Evolutionary conservation across 2,113 vertebrate genomes (phyloP).

Genomic region (Mastomys natalensis): DNA sequence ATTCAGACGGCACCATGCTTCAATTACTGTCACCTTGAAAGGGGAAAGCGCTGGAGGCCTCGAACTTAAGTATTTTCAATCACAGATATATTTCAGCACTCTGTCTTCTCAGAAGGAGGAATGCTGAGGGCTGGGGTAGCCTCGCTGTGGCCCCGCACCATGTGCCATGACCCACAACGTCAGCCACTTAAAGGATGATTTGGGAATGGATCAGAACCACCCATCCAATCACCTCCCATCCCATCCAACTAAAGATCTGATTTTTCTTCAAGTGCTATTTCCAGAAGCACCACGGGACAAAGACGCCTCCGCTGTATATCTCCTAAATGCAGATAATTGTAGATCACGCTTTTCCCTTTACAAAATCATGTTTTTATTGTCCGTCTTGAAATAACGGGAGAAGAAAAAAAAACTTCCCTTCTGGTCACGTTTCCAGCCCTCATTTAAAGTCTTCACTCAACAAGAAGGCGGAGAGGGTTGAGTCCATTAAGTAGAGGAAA

Average conservation of each 20-base stretch:
- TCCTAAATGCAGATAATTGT: slow-evolving; percentile 47
- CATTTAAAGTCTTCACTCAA: slow-evolving; percentile 47
- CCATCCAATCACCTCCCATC: slow-evolving; percentile 6
- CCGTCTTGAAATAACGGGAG: slow-evolving; percentile 47
- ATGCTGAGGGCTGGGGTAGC: background rate
- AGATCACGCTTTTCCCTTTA: slow-evolving; percentile 15
- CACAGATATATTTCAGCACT: slow-evolving; percentile 71
- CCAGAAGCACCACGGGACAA: slow-evolving; percentile 29
- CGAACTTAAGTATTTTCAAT: slow-evolving; percentile 70
- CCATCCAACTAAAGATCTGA: slow-evolving; percentile 31
- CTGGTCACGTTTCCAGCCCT: slow-evolving; percentile 34
- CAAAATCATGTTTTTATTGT: slow-evolving; percentile 68
- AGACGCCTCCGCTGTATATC: background rate
- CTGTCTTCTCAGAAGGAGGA: slow-evolving; percentile 38
- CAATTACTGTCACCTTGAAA: slow-evolving; percentile 82
- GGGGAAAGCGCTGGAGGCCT: slow-evolving; percentile 72
- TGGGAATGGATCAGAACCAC: slow-evolving; percentile 52
- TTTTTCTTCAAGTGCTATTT: slow-evolving; percentile 62
- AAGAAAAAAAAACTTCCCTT: background rate
- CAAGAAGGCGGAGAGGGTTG: slow-evolving; percentile 19
- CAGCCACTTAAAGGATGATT: slow-evolving; percentile 35
- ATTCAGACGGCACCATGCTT: slow-evolving; percentile 75
- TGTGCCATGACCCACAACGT: slow-evolving; percentile 12
- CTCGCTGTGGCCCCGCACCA: background rate
- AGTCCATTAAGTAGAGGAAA: background rate